These are phyloP conservation scores for Characodon lateralis DNA, from an alignment of 2,797 vertebrate species.

Conservation along the genomic window DNA sequence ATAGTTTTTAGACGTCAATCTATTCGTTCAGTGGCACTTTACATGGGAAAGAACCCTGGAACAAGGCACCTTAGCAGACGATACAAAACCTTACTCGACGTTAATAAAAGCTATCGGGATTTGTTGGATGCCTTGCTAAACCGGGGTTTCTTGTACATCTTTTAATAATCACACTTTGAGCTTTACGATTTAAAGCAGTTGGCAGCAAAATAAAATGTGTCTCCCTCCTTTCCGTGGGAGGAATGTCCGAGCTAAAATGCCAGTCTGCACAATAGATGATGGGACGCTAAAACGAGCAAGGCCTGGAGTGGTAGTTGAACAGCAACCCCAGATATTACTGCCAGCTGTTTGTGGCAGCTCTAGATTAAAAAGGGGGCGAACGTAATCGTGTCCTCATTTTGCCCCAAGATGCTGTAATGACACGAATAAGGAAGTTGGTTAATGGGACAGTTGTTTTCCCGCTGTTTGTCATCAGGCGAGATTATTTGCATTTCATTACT, in stretches of 20 bases:
- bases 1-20: conserved; percentile 21
- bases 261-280: not conserved
- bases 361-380: not conserved
- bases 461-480: not conserved
- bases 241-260: conserved; percentile 4
- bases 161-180: conserved; percentile 8
- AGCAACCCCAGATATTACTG: conserved; percentile 1
- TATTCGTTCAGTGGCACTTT: conserved; percentile 14
- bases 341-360: conserved; percentile 3
- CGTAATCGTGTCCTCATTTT: not conserved
- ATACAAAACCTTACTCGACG: not conserved
- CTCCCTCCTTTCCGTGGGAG: not conserved
- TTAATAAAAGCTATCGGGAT: not conserved
- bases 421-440: not conserved
- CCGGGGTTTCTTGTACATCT: not conserved
- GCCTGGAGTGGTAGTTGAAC: not conserved
- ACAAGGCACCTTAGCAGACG: conserved; percentile 9
- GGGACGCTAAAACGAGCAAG: not conserved
- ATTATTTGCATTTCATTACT: not conserved
- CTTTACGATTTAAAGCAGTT: not conserved
- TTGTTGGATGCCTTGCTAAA: not conserved
- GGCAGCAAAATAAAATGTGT: not conserved
- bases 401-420: not conserved
- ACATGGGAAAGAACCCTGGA: not conserved
- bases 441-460: not conserved